Evolutionary conservation across 1,140 invertebrate species (phyloP).

Genomic region (Drosophila sp.): DNA sequence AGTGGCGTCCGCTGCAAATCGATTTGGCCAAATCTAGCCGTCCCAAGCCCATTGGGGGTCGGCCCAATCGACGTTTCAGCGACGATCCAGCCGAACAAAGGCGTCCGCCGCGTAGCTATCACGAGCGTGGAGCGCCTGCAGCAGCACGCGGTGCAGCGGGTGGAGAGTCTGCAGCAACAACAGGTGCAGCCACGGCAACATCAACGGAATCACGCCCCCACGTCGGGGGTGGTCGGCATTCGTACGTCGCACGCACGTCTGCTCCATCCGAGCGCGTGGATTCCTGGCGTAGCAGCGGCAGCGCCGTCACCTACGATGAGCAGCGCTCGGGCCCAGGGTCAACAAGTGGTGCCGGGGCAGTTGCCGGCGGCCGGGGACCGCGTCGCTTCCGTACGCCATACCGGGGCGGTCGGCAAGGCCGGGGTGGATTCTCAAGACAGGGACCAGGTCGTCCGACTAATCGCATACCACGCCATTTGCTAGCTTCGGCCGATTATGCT

Average conservation of each 20-base stretch:
- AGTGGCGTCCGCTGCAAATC: conserved; percentile 91
- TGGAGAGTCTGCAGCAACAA: conserved; percentile 12
- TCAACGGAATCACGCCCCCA: conserved; percentile 52
- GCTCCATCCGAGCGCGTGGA: conserved; percentile 76
- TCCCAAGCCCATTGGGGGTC: conserved; percentile 73
- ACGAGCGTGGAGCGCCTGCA: conserved; percentile 44
- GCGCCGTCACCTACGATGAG: conserved; percentile 60
- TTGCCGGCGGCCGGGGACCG: conserved; percentile 53
- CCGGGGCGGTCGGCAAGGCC: conserved; percentile 72
- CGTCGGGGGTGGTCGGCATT: conserved; percentile 46
- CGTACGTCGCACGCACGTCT: conserved; percentile 65
- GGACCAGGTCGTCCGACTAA: conserved; percentile 82
- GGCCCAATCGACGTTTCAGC: conserved; percentile 61
- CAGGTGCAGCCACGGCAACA: conserved; percentile 23
- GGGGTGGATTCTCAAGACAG: conserved; percentile 80
- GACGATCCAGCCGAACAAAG: conserved; percentile 63
- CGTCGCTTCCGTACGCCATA: conserved; percentile 81
- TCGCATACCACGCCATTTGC: conserved; percentile 82
- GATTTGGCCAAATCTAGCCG: conserved; percentile 85
- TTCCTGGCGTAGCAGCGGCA: conserved; percentile 83
- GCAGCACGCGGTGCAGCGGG: conserved; percentile 20
- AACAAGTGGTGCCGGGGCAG: conserved; percentile 51
- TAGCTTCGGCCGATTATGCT: conserved; percentile 77
- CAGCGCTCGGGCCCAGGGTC: conserved; percentile 50
- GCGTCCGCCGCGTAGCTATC: conserved; percentile 60